These are phyloP conservation scores for Noctua janthina DNA, from an alignment of 2,888 invertebrate genomes.

Conservation along the genomic window DNA sequence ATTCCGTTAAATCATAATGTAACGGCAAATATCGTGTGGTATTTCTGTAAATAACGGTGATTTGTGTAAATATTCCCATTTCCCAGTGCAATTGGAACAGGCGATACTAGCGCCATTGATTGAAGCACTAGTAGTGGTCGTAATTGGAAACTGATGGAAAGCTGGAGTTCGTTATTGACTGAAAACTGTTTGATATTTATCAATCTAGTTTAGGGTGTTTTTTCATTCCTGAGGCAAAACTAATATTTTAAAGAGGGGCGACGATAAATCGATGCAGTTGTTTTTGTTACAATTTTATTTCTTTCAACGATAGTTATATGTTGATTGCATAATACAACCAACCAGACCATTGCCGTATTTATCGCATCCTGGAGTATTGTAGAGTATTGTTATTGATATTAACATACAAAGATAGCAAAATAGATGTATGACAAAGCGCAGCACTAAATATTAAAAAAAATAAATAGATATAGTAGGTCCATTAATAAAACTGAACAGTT, in stretches of 20 bases:
- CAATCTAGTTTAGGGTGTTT: not conserved
- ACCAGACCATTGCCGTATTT: not conserved
- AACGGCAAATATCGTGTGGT: slow-evolving; percentile 30
- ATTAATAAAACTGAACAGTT: slow-evolving; percentile 33
- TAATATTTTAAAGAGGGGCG: not conserved
- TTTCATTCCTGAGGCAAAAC: not conserved
- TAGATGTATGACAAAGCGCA: slow-evolving; percentile 9
- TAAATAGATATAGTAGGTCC: slow-evolving; percentile 7
- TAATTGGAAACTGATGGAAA: slow-evolving; percentile 48
- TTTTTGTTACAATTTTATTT: not conserved
- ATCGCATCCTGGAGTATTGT: not conserved
- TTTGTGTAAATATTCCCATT: slow-evolving; percentile 62
- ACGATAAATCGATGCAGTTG: not conserved
- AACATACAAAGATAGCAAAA: not conserved
- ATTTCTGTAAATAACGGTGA: slow-evolving; percentile 41
- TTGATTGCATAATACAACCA: not conserved
- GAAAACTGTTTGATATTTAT: slow-evolving; percentile 32
- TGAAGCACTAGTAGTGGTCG: slow-evolving; percentile 33
- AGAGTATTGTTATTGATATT: not conserved
- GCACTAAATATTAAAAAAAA: slow-evolving; percentile 32
- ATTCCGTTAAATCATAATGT: slow-evolving; percentile 5
- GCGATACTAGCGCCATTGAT: slow-evolving; percentile 41
- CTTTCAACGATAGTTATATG: not conserved
- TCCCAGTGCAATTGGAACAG: slow-evolving; percentile 57
- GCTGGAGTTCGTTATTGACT: slow-evolving; percentile 23